Evolutionary conservation across 2,797 vertebrate genomes (phyloP).

Genomic region (Phataginus tetradactyla): DNA sequence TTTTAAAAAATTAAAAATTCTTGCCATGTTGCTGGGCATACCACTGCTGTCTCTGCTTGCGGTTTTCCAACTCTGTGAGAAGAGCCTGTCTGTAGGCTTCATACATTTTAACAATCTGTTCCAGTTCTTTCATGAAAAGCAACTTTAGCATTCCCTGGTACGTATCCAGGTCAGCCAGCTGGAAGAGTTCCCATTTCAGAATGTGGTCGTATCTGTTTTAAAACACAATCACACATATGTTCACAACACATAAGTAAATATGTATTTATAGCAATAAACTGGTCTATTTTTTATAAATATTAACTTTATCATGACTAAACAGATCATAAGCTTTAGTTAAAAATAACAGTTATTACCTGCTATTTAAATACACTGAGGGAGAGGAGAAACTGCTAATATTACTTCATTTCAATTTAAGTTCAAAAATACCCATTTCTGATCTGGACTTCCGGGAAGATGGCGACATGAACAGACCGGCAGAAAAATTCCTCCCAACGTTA

Average conservation of each 20-base stretch:
- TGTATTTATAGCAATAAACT: conserved; percentile 39
- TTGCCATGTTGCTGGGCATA: conserved; percentile 94
- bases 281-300: conserved; percentile 41
- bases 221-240: background rate
- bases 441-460: too few relatives aligned
- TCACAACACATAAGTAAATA: background rate
- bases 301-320: conserved; percentile 54
- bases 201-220: conserved; percentile 96
- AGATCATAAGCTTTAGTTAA: conserved; percentile 13
- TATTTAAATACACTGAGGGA: background rate
- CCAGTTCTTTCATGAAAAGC: conserved; percentile 99
- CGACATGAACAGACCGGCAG: too few relatives aligned
- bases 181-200: conserved; percentile 99
- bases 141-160: conserved; percentile 99
- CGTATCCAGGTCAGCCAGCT: conserved; percentile 98
- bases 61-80: conserved; percentile 94
- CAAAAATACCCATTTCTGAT: conserved; percentile 44
- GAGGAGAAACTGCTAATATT: background rate
- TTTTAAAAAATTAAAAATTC: conserved; percentile 86
- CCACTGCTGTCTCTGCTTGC: conserved; percentile 97
- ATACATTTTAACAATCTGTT: conserved; percentile 98
- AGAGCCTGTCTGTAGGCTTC: conserved; percentile 97
- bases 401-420: conserved; percentile 49
- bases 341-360: conserved; percentile 46
- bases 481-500: too few relatives aligned